Conservation (phyloP, 2,113 vertebrate species). For the Phaethon lepturus region DNA sequence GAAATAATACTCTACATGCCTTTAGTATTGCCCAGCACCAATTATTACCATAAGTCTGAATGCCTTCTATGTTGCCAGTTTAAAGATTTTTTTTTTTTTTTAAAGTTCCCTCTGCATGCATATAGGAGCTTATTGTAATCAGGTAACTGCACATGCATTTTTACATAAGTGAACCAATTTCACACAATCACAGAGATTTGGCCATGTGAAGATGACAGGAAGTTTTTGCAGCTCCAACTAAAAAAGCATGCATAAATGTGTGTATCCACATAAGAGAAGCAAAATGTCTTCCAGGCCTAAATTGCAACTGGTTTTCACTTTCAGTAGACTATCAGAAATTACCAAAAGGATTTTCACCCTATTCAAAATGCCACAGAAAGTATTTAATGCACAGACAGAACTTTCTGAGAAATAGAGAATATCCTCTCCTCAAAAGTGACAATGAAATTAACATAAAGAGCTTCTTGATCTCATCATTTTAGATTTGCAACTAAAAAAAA, state of each 20-base stretch:
- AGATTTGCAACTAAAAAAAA: not conserved
- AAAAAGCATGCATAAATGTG: not conserved
- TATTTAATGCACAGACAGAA: not conserved
- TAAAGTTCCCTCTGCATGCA: not conserved
- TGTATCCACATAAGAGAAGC: not conserved
- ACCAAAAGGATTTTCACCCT: not conserved
- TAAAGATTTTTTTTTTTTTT: not conserved
- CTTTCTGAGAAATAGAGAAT: not conserved
- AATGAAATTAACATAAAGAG: not conserved
- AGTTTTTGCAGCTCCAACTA: not conserved
- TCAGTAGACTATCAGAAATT: not conserved
- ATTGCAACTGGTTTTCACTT: not conserved
- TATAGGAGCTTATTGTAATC: not conserved
- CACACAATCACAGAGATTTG: not conserved
- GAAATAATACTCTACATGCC: not conserved
- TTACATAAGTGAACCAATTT: not conserved
- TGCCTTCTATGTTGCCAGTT: not conserved
- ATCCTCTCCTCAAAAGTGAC: not conserved
- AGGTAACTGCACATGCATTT: not conserved
- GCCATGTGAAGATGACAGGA: not conserved
- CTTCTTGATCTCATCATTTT: not conserved
- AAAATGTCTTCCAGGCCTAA: not conserved
- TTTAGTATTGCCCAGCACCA: not conserved
- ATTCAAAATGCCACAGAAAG: not conserved
- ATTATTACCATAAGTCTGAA: not conserved